phyloP scores from a whole-genome alignment of 2,797 vertebrate genomes.

The Myioborus melanocephalus region DNA sequence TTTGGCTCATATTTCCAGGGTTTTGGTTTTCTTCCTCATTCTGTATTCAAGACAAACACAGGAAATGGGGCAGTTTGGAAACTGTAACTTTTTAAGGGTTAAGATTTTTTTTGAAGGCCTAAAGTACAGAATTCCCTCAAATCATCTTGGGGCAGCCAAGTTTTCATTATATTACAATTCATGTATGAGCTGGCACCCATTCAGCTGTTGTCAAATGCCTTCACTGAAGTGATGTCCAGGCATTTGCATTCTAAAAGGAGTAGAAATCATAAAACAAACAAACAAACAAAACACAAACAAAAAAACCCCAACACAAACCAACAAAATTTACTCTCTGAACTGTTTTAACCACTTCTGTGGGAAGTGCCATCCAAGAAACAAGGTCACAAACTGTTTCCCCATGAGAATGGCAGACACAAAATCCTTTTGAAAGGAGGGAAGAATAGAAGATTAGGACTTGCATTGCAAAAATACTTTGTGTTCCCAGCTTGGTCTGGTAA shows the following conservation, averaged over 20 bases:
- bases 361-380: not conserved
- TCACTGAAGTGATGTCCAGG: not conserved
- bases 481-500: not conserved
- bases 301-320: not conserved
- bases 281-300: not conserved
- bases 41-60: not conserved
- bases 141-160: not conserved
- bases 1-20: not conserved
- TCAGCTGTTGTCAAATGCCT: not conserved
- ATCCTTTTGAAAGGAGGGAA: not conserved
- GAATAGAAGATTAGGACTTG: not conserved
- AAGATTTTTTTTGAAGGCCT: not conserved
- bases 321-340: not conserved
- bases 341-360: not conserved
- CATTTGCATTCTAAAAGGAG: not conserved
- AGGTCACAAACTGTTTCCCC: not conserved
- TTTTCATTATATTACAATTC: not conserved
- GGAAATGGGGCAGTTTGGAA: not conserved
- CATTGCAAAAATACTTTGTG: not conserved
- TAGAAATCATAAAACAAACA: not conserved
- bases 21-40: not conserved
- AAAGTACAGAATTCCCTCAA: not conserved
- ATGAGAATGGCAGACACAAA: not conserved
- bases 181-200: not conserved
- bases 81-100: not conserved